Percentiles rank a stretch among this genome's conserved stretches.
Conservation (phyloP, 2,113 vertebrate genomes). For the Halichoerus grypus region DNA sequence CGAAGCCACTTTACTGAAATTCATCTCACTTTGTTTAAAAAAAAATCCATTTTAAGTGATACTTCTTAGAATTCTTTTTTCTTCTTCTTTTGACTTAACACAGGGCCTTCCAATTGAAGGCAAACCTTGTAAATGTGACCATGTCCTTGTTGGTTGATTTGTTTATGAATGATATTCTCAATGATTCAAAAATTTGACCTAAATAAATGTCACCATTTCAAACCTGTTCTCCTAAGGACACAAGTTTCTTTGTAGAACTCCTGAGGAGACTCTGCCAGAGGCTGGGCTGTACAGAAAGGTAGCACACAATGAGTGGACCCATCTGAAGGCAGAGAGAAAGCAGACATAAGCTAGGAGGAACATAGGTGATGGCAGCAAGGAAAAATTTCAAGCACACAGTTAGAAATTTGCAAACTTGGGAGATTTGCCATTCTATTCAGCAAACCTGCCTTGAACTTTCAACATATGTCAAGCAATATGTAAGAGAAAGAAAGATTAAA, state of each 20-base stretch:
- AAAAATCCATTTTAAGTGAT: background rate
- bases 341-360: background rate
- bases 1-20: background rate
- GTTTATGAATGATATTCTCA: background rate
- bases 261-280: background rate
- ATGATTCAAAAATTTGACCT: background rate
- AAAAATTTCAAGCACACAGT: background rate
- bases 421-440: background rate
- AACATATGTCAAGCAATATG: background rate
- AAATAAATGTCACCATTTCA: background rate
- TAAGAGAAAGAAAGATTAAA: background rate
- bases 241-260: background rate
- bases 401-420: background rate
- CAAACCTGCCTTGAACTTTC: background rate
- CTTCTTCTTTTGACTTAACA: background rate
- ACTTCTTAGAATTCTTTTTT: background rate
- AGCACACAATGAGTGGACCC: background rate
- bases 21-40: background rate
- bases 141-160: background rate
- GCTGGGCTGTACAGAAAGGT: fast-evolving
- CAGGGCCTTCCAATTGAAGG: background rate
- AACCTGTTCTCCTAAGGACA: background rate
- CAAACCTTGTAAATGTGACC: background rate
- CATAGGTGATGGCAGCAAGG: background rate
- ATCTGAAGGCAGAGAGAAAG: background rate